These are phyloP conservation scores for Hetaerina americana DNA, from an alignment of 1,140 invertebrate species.

Conservation along the genomic window DNA sequence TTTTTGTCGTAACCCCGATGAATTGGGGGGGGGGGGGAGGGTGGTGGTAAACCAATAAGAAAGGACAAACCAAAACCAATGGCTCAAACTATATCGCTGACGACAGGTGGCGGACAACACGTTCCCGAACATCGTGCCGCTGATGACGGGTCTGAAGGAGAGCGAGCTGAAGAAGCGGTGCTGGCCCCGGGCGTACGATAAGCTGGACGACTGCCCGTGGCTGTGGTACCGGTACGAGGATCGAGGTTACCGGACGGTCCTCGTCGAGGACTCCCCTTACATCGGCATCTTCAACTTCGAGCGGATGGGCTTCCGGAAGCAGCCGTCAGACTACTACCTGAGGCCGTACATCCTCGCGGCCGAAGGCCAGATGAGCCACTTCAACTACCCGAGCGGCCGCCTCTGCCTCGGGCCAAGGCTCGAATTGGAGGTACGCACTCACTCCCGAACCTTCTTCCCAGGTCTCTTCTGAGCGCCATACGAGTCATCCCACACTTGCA, in stretches of 20 bases:
- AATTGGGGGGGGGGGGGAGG: too few species aligned
- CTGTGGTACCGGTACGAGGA: conserved; percentile 64
- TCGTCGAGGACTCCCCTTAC: conserved; percentile 59
- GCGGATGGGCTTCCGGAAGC: conserved; percentile 58
- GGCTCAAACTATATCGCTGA: too few species aligned
- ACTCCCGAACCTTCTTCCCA: too few species aligned
- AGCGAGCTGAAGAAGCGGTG: conserved; percentile 44
- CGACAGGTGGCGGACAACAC: conserved; percentile 60
- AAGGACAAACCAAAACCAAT: too few species aligned
- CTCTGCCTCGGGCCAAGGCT: background rate
- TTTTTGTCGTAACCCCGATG: too few species aligned
- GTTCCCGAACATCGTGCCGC: conserved; percentile 63
- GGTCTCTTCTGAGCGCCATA: too few species aligned
- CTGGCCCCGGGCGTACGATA: conserved; percentile 27
- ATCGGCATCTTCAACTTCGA: conserved; percentile 72
- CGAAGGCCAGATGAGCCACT: conserved; percentile 40
- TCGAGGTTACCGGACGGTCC: conserved; percentile 59
- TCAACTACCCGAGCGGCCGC: background rate
- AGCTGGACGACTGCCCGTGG: conserved; percentile 54
- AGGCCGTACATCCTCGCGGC: conserved; percentile 57
- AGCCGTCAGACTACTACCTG: conserved; percentile 71
- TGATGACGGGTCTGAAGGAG: conserved; percentile 49
- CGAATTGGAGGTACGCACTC: background rate
- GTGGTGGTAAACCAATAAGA: too few species aligned
- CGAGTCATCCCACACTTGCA: too few species aligned